Conservation (phyloP, 2,113 vertebrate species). For the Mesitornis unicolor region DNA sequence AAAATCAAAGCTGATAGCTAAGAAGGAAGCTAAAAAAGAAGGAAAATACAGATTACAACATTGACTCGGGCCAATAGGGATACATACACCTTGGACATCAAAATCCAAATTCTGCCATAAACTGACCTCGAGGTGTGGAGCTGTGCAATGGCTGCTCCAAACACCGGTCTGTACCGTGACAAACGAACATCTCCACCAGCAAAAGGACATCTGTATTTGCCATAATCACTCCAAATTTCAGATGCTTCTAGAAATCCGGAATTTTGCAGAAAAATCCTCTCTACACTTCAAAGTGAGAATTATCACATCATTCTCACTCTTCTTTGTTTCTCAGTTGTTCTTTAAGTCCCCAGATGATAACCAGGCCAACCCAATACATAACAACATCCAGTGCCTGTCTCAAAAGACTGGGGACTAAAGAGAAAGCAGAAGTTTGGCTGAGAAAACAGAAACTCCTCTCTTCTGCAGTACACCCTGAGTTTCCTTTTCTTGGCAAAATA, state of each 20-base stretch:
- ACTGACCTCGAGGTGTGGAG: background rate
- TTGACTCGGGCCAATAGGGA: background rate
- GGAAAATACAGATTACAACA: background rate
- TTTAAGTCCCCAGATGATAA: background rate
- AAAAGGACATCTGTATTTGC: background rate
- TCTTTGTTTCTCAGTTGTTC: background rate
- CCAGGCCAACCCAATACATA: background rate
- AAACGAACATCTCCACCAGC: background rate
- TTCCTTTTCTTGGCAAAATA: too few species aligned
- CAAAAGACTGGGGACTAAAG: background rate
- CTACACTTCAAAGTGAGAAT: background rate
- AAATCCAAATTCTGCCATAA: background rate
- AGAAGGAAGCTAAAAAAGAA: background rate
- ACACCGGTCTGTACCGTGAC: accelerated
- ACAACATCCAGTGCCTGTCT: background rate
- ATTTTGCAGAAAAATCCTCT: background rate
- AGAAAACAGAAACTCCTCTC: background rate
- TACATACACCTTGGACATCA: background rate
- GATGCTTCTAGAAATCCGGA: background rate
- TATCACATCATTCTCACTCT: background rate
- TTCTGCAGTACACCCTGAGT: background rate
- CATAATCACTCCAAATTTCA: background rate
- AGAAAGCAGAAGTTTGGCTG: background rate
- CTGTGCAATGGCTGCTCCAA: background rate
- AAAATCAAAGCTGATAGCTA: background rate